Evolutionary conservation across 1,140 invertebrate species (phyloP).

Genomic region (Monochamus saltuarius): DNA sequence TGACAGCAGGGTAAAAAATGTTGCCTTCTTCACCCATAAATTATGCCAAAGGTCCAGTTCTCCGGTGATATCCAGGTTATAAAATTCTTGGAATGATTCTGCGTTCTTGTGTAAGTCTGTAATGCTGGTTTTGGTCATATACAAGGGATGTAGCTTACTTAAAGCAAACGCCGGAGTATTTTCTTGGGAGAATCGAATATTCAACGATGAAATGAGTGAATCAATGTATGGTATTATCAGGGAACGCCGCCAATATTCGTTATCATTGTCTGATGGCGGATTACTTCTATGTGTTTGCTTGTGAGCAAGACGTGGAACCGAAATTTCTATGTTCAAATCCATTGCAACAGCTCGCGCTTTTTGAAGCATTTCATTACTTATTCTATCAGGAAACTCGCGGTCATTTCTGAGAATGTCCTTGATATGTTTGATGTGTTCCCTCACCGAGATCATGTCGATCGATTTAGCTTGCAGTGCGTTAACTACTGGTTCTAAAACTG

Average conservation of each 20-base stretch:
- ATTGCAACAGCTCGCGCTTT: conserved; percentile 13
- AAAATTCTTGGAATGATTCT: conserved; percentile 22
- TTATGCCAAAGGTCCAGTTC: conserved; percentile 18
- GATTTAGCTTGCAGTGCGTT: conserved; percentile 41
- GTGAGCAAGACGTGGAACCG: conserved; percentile 19
- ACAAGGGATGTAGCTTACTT: too few species aligned
- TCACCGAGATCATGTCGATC: conserved; percentile 30
- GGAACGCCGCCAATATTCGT: conserved; percentile 22
- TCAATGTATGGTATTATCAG: conserved; percentile 24
- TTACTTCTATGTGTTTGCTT: background rate
- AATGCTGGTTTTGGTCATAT: too few species aligned
- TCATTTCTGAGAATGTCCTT: conserved; percentile 32
- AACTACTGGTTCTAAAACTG: conserved; percentile 39
- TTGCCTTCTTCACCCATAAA: conserved; percentile 10
- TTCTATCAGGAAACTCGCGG: conserved; percentile 36
- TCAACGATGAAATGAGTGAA: conserved; percentile 24
- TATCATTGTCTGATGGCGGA: conserved; percentile 22
- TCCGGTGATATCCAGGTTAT: conserved; percentile 18
- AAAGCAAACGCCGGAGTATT: conserved; percentile 21
- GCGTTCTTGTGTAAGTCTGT: conserved; percentile 20
- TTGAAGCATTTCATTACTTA: conserved; percentile 14
- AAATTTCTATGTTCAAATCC: conserved; percentile 20
- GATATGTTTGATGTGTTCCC: conserved; percentile 36
- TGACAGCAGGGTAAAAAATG: background rate
- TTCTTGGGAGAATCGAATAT: conserved; percentile 26